These are phyloP conservation scores for Melanotaenia boesemani DNA, from an alignment of 2,797 vertebrate species.

Conservation along the genomic window DNA sequence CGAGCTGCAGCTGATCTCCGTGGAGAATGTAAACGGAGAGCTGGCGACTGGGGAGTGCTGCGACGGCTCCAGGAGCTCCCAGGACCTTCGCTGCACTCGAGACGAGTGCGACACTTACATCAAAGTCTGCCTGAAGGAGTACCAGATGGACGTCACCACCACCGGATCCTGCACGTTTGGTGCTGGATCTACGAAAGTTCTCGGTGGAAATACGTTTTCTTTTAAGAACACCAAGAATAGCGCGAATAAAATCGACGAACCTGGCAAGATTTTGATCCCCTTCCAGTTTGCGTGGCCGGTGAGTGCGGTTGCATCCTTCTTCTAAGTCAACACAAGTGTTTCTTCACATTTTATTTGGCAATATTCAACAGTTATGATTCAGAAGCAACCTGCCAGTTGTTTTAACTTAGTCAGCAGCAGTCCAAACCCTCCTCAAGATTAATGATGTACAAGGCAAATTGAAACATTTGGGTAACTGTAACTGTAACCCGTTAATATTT, in stretches of 20 bases:
- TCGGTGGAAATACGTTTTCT: conserved; percentile 97
- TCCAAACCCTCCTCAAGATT: not conserved
- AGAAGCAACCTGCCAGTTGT: not conserved
- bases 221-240: conserved; percentile 82
- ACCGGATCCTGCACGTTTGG: conserved; percentile 90
- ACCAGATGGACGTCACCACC: conserved; percentile 89
- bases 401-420: not conserved
- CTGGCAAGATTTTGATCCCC: conserved; percentile 90
- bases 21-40: conserved; percentile 96
- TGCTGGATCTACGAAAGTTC: conserved; percentile 89
- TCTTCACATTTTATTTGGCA: not conserved
- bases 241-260: conserved; percentile 81
- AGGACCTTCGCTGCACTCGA: conserved; percentile 87
- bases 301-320: conserved; percentile 68
- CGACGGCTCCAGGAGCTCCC: conserved; percentile 88
- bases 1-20: conserved; percentile 96
- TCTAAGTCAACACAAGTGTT: not conserved
- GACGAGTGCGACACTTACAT: conserved; percentile 99
- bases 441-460: not conserved
- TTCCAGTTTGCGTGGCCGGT: conserved; percentile 98
- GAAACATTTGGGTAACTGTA: not conserved
- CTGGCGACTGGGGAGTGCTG: conserved; percentile 94
- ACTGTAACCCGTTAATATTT: not conserved
- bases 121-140: conserved; percentile 96
- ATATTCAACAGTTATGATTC: too few relatives aligned